These are phyloP conservation scores for Raphicerus campestris DNA, from an alignment of 2,113 vertebrate species.

Conservation along the genomic window DNA sequence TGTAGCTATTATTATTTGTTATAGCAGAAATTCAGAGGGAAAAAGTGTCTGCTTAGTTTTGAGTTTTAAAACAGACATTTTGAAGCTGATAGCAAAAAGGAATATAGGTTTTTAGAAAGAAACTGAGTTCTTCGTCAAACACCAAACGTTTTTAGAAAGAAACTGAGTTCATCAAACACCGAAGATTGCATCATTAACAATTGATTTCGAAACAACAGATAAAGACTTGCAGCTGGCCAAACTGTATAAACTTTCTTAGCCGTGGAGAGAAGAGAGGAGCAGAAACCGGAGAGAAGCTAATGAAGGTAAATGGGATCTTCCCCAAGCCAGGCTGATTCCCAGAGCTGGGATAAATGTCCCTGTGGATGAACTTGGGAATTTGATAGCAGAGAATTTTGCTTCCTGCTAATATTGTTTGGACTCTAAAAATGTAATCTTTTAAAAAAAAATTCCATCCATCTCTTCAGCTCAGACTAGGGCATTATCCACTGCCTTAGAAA, in stretches of 20 bases:
- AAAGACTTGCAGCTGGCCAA: not conserved
- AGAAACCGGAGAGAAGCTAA: not conserved
- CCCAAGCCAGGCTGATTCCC: not conserved
- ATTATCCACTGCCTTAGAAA: not conserved
- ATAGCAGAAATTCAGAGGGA: not conserved
- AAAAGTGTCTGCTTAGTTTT: not conserved
- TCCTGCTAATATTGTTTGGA: not conserved
- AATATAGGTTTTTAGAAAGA: not conserved
- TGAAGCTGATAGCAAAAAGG: not conserved
- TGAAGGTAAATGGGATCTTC: not conserved
- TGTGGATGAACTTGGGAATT: not conserved
- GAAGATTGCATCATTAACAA: not conserved
- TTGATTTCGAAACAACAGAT: not conserved
- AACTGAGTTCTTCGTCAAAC: not conserved
- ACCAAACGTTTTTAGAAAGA: not conserved
- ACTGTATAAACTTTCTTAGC: not conserved
- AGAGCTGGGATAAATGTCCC: not conserved
- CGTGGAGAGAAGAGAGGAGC: not conserved
- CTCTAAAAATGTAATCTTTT: not conserved
- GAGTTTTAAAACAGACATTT: constrained; percentile 17
- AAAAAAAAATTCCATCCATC: not conserved
- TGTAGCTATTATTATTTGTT: not conserved
- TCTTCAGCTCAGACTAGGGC: not conserved
- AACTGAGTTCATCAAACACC: not conserved
- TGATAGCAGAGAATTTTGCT: not conserved